Percentiles rank a stretch among this genome's conserved stretches.
Evolutionary conservation across 1,140 invertebrate species (phyloP).

Genomic region (Dendrolimus punctatus): DNA sequence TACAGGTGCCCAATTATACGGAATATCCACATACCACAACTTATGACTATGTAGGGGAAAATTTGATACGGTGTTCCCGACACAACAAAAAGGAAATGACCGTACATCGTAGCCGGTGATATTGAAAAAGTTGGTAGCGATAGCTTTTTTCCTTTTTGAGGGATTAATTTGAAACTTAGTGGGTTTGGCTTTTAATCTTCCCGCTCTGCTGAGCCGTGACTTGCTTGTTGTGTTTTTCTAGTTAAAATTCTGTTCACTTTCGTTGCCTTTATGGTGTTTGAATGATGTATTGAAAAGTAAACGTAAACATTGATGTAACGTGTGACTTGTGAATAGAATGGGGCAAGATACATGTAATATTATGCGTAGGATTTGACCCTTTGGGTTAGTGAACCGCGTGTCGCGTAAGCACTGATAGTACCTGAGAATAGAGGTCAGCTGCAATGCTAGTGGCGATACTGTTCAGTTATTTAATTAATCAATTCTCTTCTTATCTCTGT

Average conservation of each 20-base stretch:
- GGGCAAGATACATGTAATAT: conserved; percentile 23
- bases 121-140: conserved; percentile 58
- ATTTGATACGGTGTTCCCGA: conserved; percentile 33
- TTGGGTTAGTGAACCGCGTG: conserved; percentile 42
- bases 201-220: conserved; percentile 33
- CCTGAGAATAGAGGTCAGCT: conserved; percentile 12
- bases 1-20: conserved; percentile 13
- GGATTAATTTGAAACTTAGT: conserved; percentile 39
- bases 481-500: conserved; percentile 5
- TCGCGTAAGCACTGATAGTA: conserved; percentile 14
- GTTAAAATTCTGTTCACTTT: conserved; percentile 25
- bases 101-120: conserved; percentile 47
- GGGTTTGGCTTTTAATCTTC: conserved; percentile 27
- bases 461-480: conserved; percentile 28
- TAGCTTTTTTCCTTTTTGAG: conserved; percentile 36
- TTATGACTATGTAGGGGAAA: conserved; percentile 21
- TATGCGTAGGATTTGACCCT: conserved; percentile 25
- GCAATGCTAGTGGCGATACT: conserved; percentile 16
- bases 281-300: conserved; percentile 28
- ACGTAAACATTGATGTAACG: conserved; percentile 41
- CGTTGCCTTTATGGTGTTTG: conserved; percentile 17
- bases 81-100: conserved; percentile 28
- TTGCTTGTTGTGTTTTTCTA: conserved; percentile 27
- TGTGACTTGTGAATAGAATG: conserved; percentile 31
- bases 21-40: conserved; percentile 8